Evolutionary conservation across 2,888 invertebrate genomes (phyloP).

Genomic region (Epiblema foenella): DNA sequence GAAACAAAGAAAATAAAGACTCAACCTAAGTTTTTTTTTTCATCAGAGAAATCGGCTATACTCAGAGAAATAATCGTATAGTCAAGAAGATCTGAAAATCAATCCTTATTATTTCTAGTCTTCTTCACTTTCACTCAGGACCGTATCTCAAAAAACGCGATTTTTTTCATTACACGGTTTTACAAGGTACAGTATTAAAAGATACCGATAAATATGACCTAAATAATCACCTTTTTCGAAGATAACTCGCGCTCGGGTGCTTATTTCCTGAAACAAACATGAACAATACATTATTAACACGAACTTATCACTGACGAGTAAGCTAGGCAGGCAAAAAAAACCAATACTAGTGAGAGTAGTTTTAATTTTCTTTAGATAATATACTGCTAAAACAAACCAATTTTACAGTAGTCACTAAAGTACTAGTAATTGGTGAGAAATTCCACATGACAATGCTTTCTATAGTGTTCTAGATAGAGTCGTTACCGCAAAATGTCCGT

Average conservation of each 20-base stretch:
- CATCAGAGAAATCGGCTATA: too few species aligned
- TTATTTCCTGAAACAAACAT: slow-evolving; percentile 35
- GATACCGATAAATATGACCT: too few species aligned
- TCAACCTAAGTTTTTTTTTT: too few species aligned
- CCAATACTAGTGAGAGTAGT: not conserved
- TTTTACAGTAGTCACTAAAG: slow-evolving; percentile 43
- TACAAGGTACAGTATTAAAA: too few species aligned
- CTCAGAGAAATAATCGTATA: too few species aligned
- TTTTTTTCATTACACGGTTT: too few species aligned
- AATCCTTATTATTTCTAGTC: too few species aligned
- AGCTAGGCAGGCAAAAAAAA: not conserved
- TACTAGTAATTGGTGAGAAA: slow-evolving; percentile 53
- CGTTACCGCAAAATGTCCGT: slow-evolving; percentile 51
- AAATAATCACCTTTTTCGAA: slow-evolving; percentile 23
- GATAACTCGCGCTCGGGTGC: slow-evolving; percentile 2
- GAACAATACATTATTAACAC: slow-evolving; percentile 6
- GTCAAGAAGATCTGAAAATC: too few species aligned
- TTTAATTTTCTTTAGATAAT: slow-evolving; percentile 29
- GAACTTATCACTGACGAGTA: not conserved
- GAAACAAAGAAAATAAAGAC: too few species aligned
- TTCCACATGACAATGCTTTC: slow-evolving; percentile 66
- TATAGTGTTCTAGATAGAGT: slow-evolving; percentile 60
- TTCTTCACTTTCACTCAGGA: too few species aligned
- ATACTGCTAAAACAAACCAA: slow-evolving; percentile 49
- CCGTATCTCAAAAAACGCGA: too few species aligned